Conservation (phyloP, 2,797 vertebrate species). For the Choloepus didactylus region DNA sequence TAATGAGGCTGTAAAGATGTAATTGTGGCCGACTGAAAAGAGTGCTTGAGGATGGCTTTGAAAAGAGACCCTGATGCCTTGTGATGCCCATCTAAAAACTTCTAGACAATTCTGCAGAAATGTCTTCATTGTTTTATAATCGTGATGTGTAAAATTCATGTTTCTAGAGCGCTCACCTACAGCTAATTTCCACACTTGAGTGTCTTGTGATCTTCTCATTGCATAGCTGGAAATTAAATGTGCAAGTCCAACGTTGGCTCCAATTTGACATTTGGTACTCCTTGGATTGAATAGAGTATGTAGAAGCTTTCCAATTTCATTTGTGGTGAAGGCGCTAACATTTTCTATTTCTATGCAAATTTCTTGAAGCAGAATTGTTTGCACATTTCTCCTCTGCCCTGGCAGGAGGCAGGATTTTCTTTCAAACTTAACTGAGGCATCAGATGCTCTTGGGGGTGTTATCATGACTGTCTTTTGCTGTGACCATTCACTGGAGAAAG, state of each 20-base stretch:
- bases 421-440: background rate
- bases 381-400: background rate
- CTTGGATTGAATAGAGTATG: background rate
- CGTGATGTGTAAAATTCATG: background rate
- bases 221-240: background rate
- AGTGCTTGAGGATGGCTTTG: background rate
- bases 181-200: background rate
- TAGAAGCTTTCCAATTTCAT: constrained; percentile 29
- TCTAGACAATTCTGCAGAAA: background rate
- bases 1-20: background rate
- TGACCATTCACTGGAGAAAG: background rate
- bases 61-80: constrained; percentile 1
- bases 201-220: background rate
- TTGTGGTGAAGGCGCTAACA: constrained; percentile 17
- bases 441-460: background rate
- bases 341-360: constrained; percentile 78
- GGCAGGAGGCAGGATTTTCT: background rate
- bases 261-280: background rate
- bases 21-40: background rate
- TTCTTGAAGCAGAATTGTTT: constrained; percentile 44
- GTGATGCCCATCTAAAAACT: background rate
- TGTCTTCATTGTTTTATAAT: background rate
- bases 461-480: background rate
- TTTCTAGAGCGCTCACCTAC: background rate
- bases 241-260: background rate